A percentile compares a stretch with the other conserved stretches of the same genome.
Conservation (phyloP, 2,113 vertebrate species). For the Arvicanthis niloticus region DNA sequence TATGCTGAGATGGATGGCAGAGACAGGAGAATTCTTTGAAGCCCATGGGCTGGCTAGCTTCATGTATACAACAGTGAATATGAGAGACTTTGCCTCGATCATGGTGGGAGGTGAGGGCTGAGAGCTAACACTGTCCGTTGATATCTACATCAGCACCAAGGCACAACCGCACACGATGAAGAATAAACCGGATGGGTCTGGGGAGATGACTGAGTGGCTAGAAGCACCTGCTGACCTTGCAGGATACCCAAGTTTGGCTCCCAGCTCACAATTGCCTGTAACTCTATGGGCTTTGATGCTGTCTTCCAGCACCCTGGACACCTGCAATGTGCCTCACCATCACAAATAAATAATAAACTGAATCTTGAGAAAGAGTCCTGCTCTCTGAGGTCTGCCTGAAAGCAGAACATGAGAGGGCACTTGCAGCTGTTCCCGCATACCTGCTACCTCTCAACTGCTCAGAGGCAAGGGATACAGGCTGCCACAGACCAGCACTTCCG, state of each 20-base stretch:
- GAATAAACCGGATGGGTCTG: not conserved
- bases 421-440: not conserved
- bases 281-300: not conserved
- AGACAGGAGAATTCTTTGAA: not conserved
- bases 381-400: not conserved
- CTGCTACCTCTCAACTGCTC: not conserved
- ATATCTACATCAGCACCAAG: not conserved
- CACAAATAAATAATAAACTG: not conserved
- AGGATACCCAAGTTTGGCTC: not conserved
- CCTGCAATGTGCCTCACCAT: not conserved
- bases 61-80: not conserved
- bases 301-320: not conserved
- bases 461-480: not conserved
- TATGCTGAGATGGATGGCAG: not conserved
- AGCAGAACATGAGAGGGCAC: not conserved
- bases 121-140: not conserved
- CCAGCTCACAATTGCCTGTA: not conserved
- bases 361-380: not conserved
- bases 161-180: not conserved
- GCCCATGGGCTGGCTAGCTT: not conserved
- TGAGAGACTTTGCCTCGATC: not conserved
- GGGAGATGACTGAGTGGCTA: not conserved
- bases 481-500: too few relatives aligned
- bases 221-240: not conserved
- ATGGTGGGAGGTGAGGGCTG: not conserved